A percentile compares a stretch with the other conserved stretches of the same genome.
phyloP scores from a whole-genome alignment of 2,888 invertebrate species.

The Phaedon cochleariae region DNA sequence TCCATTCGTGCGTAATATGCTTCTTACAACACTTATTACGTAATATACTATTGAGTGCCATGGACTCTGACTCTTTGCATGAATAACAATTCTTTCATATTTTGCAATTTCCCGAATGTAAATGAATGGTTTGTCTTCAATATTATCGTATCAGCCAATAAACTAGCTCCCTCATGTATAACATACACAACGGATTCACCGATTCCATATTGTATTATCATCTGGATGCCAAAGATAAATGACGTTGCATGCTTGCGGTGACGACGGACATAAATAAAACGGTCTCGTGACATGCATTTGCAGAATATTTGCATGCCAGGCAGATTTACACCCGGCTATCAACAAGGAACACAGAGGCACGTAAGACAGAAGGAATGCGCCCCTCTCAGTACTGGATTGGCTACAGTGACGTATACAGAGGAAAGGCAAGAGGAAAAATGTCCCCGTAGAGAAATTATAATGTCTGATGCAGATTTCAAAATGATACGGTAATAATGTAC shows the following conservation, averaged over 20 bases:
- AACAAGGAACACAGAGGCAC: conserved; percentile 25
- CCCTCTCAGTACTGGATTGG: conserved; percentile 3
- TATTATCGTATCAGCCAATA: neutral
- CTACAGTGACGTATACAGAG: no score
- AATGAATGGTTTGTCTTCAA: neutral
- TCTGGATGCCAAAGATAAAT: conserved; percentile 29
- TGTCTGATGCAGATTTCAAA: no score
- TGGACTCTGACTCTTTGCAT: no score
- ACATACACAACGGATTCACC: neutral
- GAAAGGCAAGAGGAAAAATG: no score
- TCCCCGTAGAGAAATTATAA: no score
- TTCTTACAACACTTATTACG: no score
- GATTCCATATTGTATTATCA: conserved; percentile 21
- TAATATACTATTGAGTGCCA: no score
- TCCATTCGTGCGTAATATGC: no score
- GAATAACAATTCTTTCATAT: no score
- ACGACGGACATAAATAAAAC: conserved; percentile 36
- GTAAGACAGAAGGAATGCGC: conserved; percentile 19
- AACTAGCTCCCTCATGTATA: neutral
- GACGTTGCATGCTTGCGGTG: conserved; percentile 33
- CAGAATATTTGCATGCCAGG: conserved; percentile 32
- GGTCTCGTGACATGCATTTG: conserved; percentile 28
- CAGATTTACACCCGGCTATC: conserved; percentile 21
- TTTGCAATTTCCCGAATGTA: no score
- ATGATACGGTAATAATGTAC: no score